These are phyloP conservation scores for Micrasema longulum DNA, from an alignment of 1,140 invertebrate species.

Conservation along the genomic window DNA sequence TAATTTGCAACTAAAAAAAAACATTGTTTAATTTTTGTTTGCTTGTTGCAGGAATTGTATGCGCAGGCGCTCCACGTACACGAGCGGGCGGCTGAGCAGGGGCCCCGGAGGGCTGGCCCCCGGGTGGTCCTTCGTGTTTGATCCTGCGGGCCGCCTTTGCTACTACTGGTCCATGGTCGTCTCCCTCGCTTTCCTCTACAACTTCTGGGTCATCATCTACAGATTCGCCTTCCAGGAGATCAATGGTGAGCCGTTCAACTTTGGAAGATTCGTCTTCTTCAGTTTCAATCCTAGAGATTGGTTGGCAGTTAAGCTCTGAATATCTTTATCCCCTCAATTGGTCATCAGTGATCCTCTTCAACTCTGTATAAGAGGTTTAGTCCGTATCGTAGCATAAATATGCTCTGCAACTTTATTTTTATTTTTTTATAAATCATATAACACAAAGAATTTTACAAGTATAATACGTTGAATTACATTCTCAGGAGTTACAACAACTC, in stretches of 20 bases:
- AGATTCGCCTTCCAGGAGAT: constrained; percentile 97
- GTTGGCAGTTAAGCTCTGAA: neutral
- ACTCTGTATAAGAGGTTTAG: neutral
- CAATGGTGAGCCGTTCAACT: constrained; percentile 81
- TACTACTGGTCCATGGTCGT: constrained; percentile 98
- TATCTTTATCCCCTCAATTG: neutral
- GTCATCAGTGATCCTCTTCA: neutral
- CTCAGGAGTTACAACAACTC: no score
- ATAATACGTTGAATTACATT: no score
- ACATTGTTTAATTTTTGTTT: no score
- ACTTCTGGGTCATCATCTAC: constrained; percentile 99
- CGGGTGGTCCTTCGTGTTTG: constrained; percentile 91
- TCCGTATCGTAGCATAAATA: neutral
- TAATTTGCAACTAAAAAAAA: no score
- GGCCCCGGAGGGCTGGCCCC: constrained; percentile 48
- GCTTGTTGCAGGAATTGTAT: constrained; percentile 49
- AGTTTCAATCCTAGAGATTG: neutral
- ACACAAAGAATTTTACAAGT: no score
- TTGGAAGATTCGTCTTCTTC: neutral
- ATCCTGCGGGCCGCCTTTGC: constrained; percentile 90
- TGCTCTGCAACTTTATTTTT: neutral
- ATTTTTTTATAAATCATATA: no score
- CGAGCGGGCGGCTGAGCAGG: constrained; percentile 60
- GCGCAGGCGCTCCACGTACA: constrained; percentile 63
- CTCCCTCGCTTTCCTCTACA: constrained; percentile 97